Percentiles rank a stretch among this genome's conserved stretches.
These are phyloP conservation scores for Lerema accius DNA, from an alignment of 1,140 invertebrate genomes.

Conservation along the genomic window DNA sequence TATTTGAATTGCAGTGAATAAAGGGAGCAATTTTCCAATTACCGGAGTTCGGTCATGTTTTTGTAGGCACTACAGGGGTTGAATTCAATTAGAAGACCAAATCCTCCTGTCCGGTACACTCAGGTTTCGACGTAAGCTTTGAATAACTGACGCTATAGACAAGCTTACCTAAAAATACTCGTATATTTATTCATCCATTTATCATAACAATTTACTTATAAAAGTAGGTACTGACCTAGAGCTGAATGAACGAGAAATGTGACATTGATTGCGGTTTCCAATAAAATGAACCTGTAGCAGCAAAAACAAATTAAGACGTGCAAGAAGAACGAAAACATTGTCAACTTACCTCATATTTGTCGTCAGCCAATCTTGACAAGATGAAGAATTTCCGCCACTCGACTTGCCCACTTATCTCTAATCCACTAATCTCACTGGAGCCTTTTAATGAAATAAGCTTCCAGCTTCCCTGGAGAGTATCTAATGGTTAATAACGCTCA, in stretches of 20 bases:
- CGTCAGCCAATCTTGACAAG: not conserved
- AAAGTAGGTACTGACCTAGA: too few species aligned
- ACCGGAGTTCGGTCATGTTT: constrained; percentile 13
- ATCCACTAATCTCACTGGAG: not conserved
- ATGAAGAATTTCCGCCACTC: not conserved
- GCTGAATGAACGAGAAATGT: too few species aligned
- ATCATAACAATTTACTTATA: too few species aligned
- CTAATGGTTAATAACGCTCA: not conserved
- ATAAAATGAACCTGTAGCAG: too few species aligned
- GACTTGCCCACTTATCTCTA: not conserved
- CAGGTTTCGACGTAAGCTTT: constrained; percentile 1
- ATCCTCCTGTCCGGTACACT: constrained; percentile 13
- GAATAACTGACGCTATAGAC: not conserved
- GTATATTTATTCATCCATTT: too few species aligned
- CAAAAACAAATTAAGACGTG: too few species aligned
- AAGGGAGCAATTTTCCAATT: constrained; percentile 24
- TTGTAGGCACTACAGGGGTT: constrained; percentile 13
- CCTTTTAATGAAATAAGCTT: not conserved
- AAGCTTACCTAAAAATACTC: too few species aligned
- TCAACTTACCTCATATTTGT: not conserved
- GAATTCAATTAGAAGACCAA: constrained; percentile 24
- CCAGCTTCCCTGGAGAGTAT: not conserved
- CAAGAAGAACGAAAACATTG: too few species aligned
- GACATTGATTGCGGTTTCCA: too few species aligned
- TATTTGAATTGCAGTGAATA: constrained; percentile 1